Conservation (phyloP, 2,888 invertebrate genomes). For the Lasioglossum zephyrum region DNA sequence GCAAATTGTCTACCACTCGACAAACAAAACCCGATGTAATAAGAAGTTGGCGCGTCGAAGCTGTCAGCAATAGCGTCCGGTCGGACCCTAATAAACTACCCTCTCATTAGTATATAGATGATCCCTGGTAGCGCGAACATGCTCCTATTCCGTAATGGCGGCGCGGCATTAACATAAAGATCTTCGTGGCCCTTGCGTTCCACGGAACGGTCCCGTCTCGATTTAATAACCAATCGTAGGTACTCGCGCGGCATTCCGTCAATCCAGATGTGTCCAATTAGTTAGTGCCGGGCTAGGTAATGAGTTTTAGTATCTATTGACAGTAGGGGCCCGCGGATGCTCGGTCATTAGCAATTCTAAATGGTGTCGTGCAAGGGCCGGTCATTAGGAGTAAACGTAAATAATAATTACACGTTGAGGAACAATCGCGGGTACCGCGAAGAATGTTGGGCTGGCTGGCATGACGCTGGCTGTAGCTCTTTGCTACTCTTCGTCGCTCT, state of each 20-base stretch:
- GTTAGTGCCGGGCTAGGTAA: conserved; percentile 68
- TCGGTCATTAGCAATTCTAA: conserved; percentile 78
- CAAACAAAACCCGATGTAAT: background rate
- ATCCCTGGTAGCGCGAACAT: conserved; percentile 10
- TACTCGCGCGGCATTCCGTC: conserved; percentile 56
- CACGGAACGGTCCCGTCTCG: conserved; percentile 11
- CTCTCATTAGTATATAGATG: conserved; percentile 18
- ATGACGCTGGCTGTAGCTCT: background rate
- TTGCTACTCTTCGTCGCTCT: conserved; percentile 14
- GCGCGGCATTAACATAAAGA: conserved; percentile 55
- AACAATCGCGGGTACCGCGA: conserved; percentile 69
- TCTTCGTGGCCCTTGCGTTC: conserved; percentile 14
- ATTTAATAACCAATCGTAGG: conserved; percentile 63
- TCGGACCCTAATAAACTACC: conserved; percentile 41
- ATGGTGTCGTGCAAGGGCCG: conserved; percentile 65
- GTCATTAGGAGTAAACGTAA: conserved; percentile 75
- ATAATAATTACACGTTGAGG: conserved; percentile 77
- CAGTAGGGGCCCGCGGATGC: conserved; percentile 55
- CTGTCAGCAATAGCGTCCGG: background rate
- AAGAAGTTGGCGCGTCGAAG: conserved; percentile 15
- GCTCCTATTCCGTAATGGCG: conserved; percentile 51
- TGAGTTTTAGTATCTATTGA: conserved; percentile 75
- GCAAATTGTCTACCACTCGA: background rate
- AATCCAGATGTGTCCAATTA: conserved; percentile 72
- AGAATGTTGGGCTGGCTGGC: conserved; percentile 25